Evolutionary conservation across 2,888 invertebrate species (phyloP), one percentile per base, ranked within the genome.

Genomic region (Chromoteleia sp.): DNA sequence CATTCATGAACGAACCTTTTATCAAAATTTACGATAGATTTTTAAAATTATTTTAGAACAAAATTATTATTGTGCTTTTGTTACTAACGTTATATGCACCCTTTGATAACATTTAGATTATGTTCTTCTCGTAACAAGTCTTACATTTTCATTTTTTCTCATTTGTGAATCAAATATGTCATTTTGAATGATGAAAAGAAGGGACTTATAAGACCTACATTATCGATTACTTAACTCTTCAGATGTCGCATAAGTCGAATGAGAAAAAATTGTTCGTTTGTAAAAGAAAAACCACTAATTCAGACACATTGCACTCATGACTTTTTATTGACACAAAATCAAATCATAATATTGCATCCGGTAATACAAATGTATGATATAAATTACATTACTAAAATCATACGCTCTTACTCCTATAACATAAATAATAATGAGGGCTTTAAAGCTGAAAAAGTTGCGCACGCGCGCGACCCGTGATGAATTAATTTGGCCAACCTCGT

Each of bases 401-500:
- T 48, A 36, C 58, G 36, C 56, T 33, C 58, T 68, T 39, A 52
- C 12, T 17, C n/a, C 5, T 21, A 41, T 10, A 12, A 58, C 43
- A 45, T 45, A 70, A 70, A 70, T 70, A 43, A 70, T 36, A 48
- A 29, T 19, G 2, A 7, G 10, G 50, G 14, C 0, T 74, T 65
- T 63, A 59, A 43, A 75, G 50, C 58, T 50, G 58, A 25, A 30
- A 29, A 48, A n/a, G 25, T 45, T 45, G 45, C 25, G 41, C 43
- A 7, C 4, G 15, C 17, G 48, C 73, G 71, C 71, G 65, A 67
- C 71, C 71, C 12, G 67, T 71, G 78, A 79, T 45, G 68, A 70
- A 41, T 68, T 63, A 68, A 68, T 25, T 70, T 41, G 63, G 43
- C 45, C 36, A 58, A 68, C 21, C 63, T 25, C n/a, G 50, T 50